Conservation (phyloP, 2,888 invertebrate genomes). For the Acleris sparsana region DNA sequence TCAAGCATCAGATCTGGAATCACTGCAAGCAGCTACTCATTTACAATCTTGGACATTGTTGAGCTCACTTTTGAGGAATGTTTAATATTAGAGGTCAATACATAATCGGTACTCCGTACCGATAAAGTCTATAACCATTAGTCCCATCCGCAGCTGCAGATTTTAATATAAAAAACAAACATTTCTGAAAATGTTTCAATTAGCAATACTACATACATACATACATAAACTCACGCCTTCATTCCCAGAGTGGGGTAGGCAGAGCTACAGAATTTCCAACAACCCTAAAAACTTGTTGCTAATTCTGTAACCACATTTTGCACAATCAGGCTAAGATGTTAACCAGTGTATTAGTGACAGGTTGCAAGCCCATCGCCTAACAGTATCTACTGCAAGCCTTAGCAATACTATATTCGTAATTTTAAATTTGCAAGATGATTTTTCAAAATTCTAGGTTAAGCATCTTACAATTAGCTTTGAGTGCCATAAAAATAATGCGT, state of each 20-base stretch:
- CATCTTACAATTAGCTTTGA: slow-evolving; percentile 48
- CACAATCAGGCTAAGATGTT: too few relatives aligned
- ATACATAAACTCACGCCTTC: too few relatives aligned
- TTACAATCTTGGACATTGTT: slow-evolving; percentile 53
- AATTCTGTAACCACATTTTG: too few relatives aligned
- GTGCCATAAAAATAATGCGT: slow-evolving; percentile 52
- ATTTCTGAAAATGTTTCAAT: neutral
- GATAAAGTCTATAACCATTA: slow-evolving; percentile 20
- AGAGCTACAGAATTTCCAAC: too few relatives aligned
- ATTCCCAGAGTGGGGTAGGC: too few relatives aligned
- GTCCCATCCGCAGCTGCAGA: slow-evolving; percentile 16
- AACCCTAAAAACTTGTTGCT: too few relatives aligned
- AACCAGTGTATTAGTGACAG: too few relatives aligned
- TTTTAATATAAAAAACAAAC: slow-evolving; percentile 15
- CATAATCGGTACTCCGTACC: slow-evolving; percentile 1
- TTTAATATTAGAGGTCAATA: slow-evolving; percentile 52
- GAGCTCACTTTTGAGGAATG: slow-evolving; percentile 53
- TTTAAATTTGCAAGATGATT: slow-evolving; percentile 15
- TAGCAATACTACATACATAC: slow-evolving; percentile 3
- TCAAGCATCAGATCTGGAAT: slow-evolving; percentile 58
- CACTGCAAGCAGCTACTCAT: slow-evolving; percentile 55
- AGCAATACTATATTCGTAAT: neutral
- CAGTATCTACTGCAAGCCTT: too few relatives aligned
- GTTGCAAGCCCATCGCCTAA: too few relatives aligned
- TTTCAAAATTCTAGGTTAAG: slow-evolving; percentile 43